Conservation (phyloP, 2,888 invertebrate species). For the Pseudococcus jackbeardsleyi region DNA sequence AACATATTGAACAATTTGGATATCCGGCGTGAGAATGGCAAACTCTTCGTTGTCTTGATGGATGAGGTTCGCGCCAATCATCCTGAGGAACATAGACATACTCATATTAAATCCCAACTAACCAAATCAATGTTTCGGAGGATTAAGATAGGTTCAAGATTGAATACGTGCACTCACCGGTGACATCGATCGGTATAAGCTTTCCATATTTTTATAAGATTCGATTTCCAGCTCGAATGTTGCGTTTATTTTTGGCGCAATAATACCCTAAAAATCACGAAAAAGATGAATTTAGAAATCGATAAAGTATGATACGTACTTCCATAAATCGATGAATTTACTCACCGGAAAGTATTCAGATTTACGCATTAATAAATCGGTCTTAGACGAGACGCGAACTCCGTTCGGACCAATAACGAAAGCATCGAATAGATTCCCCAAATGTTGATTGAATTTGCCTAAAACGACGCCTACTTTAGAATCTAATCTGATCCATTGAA, state of each 20-base stretch:
- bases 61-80: background rate
- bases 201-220: conserved; percentile 5
- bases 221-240: background rate
- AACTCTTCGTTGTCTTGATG: conserved; percentile 29
- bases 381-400: background rate
- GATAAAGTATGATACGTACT: no score
- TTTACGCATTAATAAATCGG: conserved; percentile 29
- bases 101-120: no score
- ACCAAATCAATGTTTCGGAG: background rate
- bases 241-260: conserved; percentile 14
- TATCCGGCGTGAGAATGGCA: background rate
- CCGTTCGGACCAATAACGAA: background rate
- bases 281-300: no score
- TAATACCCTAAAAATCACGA: conserved; percentile 3
- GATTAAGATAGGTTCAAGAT: background rate
- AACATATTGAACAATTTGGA: conserved; percentile 31
- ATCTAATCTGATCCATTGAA: conserved; percentile 28
- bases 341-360: conserved; percentile 36
- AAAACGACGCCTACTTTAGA: conserved; percentile 42
- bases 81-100: background rate
- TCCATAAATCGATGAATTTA: background rate
- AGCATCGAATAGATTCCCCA: conserved; percentile 3
- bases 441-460: conserved; percentile 30
- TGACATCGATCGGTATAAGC: background rate
- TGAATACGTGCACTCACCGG: background rate